Evolutionary conservation across 2,888 invertebrate species (phyloP), one percentile per base, ranked within the genome.

Genomic region (Melipona bicolor): DNA sequence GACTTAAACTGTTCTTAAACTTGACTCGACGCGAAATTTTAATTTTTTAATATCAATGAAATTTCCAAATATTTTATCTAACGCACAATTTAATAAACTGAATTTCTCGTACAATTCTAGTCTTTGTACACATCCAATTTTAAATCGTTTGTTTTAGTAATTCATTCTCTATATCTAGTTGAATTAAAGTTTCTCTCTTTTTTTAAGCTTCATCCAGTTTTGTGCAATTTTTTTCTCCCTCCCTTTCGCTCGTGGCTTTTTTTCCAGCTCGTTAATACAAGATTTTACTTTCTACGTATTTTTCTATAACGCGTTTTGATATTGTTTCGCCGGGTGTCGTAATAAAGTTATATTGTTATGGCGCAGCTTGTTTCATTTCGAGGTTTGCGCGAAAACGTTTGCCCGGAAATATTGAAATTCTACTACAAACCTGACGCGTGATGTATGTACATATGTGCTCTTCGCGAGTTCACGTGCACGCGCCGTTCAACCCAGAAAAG

Each of bases 361-460:
- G 52, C 49, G 24, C n/a, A 24, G 69, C 32, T 61, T n/a, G 49
- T 59, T 43, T 27, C 52, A 17, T 79, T 75, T 68, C n/a, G 67
- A n/a, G n/a, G 24, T 21, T 36, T 75, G 61, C 59, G 21, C 19
- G 32, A 17, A 59, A 79, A 67, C 21, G 65, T 74, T 77, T 64
- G 11, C 54, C 36, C 43, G 75, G 43, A 50, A 61, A 74, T 74
- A 65, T 61, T 64, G 69, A 69, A 79, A 64, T 50, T 56, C 62
- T 27, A 27, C 17, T 36, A 32, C 24, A 50, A 36, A 50, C n/a
- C 17, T n/a, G 15, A 13, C 15, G 56, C 19, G 15, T 43, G 56
- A 71, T 49, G 52, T 24, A 71, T 49, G 52, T 24, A 36, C 19
- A 15, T 24, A 19, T 61, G 24, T 61, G 36, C 36, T 67, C 50